Evolutionary conservation across 2,888 invertebrate genomes (phyloP), one percentile per base, ranked within the genome.

Genomic region (Rhagium mordax): DNA sequence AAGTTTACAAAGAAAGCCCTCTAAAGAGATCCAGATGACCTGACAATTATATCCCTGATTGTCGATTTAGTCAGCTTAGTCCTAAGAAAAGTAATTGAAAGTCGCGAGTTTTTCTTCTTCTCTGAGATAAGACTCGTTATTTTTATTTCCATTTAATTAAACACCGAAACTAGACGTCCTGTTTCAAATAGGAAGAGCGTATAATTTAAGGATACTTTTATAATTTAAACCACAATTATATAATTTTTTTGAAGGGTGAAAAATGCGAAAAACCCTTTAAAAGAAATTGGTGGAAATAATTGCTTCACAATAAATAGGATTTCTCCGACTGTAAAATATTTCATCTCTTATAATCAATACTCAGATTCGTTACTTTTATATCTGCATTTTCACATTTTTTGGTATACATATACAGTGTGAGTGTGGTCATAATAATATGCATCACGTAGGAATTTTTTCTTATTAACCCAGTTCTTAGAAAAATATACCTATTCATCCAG

Each of bases 141-240:
- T 75, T 75, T 75, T 75, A 73, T 72, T 71, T 73, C 72, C 72
- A 67, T 72, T 72, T 74, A 72, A 74, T 74, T 74, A 74, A 70
- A 66, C 70, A 66, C 48, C 41, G n/a, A 41, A 41, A 41, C 41
- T 41, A 41, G 41, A n/a, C 41, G 41, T 41, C 41, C 41, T 41
- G 41, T 15, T 41, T 15, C 3, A 41, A 41, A 41, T 41, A 13
- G n/a, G n/a, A 41, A 41, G 2, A 41, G n/a, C 41, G 41, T 4
- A 41, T 13, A 41, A 41, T 41, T 41, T 41, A 41, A 41, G 41
- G 41, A n/a, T n/a, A 41, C 33, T 13, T 41, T 41, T n/a, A 41
- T 41, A 41, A 41, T 41, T 41, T 41, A n/a, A n/a, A 4, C 41
- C 41, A n/a, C 41, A 41, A 41, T 41, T 41, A 41, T 41, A n/a